Percentiles rank a stretch among this genome's conserved stretches.
These are phyloP conservation scores for Pocillopora verrucosa DNA, from an alignment of 64 coral and sea anemone genomes.

Conservation along the genomic window DNA sequence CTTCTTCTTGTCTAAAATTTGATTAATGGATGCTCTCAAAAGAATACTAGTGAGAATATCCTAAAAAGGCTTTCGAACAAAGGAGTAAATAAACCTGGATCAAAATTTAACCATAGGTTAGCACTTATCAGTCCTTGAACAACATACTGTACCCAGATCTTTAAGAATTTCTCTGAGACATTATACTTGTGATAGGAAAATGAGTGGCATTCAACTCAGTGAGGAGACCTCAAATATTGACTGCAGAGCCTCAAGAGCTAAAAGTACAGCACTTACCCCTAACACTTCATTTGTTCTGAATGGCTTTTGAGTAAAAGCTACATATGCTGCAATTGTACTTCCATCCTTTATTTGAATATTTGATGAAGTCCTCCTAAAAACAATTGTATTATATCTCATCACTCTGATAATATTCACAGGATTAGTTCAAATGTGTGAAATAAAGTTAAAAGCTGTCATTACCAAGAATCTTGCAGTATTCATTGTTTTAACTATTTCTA, in stretches of 20 bases:
- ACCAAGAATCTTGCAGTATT: too few relatives aligned
- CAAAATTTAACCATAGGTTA: too few relatives aligned
- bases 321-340: conserved; percentile 92
- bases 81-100: too few relatives aligned
- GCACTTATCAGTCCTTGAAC: too few relatives aligned
- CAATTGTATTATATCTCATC: neutral
- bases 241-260: neutral
- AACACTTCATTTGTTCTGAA: conserved; percentile 92
- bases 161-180: too few relatives aligned
- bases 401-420: neutral
- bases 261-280: conserved; percentile 67
- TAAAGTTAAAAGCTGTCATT: too few relatives aligned
- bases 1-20: conserved; percentile 6
- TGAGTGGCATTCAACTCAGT: too few relatives aligned
- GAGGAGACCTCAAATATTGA: too few relatives aligned
- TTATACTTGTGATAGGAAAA: too few relatives aligned
- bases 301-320: conserved; percentile 79
- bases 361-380: conserved; percentile 78
- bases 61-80: neutral
- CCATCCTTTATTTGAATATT: conserved; percentile 80
- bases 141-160: too few relatives aligned
- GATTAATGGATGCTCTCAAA: neutral
- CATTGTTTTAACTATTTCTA: too few relatives aligned
- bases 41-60: neutral
- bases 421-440: too few relatives aligned